These are phyloP conservation scores for Calyptommatus sinebrachiatus DNA, from an alignment of 2,113 vertebrate species.

Conservation along the genomic window DNA sequence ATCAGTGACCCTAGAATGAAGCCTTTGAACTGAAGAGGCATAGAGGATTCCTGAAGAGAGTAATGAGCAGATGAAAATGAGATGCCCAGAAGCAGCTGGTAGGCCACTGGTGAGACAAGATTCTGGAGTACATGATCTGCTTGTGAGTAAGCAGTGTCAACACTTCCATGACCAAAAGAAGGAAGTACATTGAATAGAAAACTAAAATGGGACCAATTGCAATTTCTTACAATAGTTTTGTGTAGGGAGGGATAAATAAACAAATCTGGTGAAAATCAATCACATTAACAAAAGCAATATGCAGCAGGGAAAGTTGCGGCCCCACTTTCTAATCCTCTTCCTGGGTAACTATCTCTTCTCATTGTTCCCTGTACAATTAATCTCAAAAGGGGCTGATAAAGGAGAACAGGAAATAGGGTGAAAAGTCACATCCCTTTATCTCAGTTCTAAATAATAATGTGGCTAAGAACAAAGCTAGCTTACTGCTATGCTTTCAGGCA, in stretches of 20 bases:
- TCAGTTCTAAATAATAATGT: constrained; percentile 17
- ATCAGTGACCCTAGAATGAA: too few species aligned
- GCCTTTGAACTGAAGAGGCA: too few species aligned
- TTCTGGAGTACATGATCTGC: constrained; percentile 2
- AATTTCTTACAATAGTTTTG: constrained; percentile 6
- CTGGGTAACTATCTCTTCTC: not conserved
- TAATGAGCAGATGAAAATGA: too few species aligned
- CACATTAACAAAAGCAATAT: not conserved
- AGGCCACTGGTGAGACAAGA: too few species aligned
- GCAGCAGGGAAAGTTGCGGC: constrained; percentile 1
- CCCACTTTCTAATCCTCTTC: not conserved
- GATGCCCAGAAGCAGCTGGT: too few species aligned
- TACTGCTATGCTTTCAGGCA: not conserved
- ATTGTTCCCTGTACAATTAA: constrained; percentile 11
- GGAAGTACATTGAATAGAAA: constrained; percentile 26
- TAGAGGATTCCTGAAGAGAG: too few species aligned
- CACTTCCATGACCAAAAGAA: constrained; percentile 27
- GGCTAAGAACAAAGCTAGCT: constrained; percentile 10
- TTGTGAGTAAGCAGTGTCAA: constrained; percentile 22
- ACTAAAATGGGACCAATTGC: not conserved
- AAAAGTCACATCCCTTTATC: constrained; percentile 24
- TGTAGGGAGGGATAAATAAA: constrained; percentile 32
- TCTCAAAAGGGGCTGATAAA: constrained; percentile 24
- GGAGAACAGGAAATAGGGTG: not conserved
- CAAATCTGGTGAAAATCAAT: constrained; percentile 33